phyloP scores from a whole-genome alignment of 2,888 invertebrate genomes.

The Agrenia bidenticulata region DNA sequence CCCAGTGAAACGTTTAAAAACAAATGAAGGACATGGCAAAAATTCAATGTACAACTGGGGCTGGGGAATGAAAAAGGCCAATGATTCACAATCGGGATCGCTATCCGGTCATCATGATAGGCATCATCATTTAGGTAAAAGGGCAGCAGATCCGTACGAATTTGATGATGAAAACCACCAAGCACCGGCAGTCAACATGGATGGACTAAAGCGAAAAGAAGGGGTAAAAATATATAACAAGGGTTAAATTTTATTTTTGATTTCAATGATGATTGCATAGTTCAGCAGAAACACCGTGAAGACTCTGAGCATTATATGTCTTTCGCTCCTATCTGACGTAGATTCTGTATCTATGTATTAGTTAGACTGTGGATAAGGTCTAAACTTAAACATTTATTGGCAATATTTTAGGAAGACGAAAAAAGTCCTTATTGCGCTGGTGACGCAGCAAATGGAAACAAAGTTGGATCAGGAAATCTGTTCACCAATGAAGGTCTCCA shows the following conservation, averaged over 20 bases:
- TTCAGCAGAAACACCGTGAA: constrained; percentile 24
- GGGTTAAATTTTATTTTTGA: constrained; percentile 55
- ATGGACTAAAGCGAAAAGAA: constrained; percentile 58
- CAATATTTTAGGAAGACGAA: constrained; percentile 54
- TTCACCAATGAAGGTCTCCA: constrained; percentile 86
- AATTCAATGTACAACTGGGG: constrained; percentile 50
- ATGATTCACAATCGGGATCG: constrained; percentile 27
- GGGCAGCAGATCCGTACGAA: constrained; percentile 66
- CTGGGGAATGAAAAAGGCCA: constrained; percentile 46
- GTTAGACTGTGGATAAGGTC: too few relatives aligned
- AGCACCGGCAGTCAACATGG: constrained; percentile 57
- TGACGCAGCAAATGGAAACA: constrained; percentile 57
- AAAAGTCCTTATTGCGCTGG: constrained; percentile 57
- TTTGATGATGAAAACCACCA: constrained; percentile 66
- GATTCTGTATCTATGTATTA: too few relatives aligned
- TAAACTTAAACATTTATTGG: too few relatives aligned
- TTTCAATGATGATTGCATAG: constrained; percentile 32
- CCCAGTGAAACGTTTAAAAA: constrained; percentile 84
- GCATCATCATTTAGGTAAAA: constrained; percentile 37
- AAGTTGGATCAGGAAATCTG: constrained; percentile 61
- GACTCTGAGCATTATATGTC: constrained; percentile 12
- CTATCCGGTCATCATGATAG: constrained; percentile 28
- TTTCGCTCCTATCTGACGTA: constrained; percentile 28
- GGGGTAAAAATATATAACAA: constrained; percentile 61
- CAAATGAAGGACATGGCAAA: constrained; percentile 52